A percentile compares a stretch with the other conserved stretches of the same genome.
These are phyloP conservation scores for Chaetoderma sp. DNA, from an alignment of 2,888 invertebrate species.

Conservation along the genomic window DNA sequence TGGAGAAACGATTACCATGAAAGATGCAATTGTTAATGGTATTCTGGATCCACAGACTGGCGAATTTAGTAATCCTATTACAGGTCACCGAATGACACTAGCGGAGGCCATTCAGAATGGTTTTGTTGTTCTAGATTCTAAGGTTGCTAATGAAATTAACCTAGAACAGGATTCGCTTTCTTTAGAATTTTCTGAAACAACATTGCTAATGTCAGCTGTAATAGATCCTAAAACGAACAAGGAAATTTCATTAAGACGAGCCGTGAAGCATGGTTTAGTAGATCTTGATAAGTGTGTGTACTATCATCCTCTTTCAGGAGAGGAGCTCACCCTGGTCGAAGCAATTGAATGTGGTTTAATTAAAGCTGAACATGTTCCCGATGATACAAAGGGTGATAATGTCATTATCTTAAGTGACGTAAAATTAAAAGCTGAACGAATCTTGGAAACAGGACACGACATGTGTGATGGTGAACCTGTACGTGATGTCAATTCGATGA, in stretches of 20 bases:
- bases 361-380: conserved; percentile 17
- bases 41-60: conserved; percentile 57
- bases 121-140: conserved; percentile 37
- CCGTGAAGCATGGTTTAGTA: conserved; percentile 54
- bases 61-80: conserved; percentile 54
- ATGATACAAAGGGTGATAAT: conserved; percentile 3
- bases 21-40: conserved; percentile 53
- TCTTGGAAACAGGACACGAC: conserved; percentile 44
- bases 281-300: conserved; percentile 55
- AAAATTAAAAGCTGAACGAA: conserved; percentile 54
- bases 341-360: conserved; percentile 58
- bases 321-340: conserved; percentile 53
- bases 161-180: not conserved
- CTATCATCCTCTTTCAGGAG: conserved; percentile 56
- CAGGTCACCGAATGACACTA: conserved; percentile 56
- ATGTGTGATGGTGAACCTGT: conserved; percentile 35
- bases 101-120: conserved; percentile 58
- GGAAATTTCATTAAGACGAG: conserved; percentile 40
- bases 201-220: too few species aligned
- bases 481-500: conserved; percentile 45
- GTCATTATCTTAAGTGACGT: conserved; percentile 54
- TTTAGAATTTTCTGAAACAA: not conserved
- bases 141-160: not conserved
- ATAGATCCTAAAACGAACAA: conserved; percentile 40
- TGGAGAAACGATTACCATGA: conserved; percentile 52